Evolutionary conservation across 2,888 invertebrate genomes (phyloP).

Genomic region (Timema podura): DNA sequence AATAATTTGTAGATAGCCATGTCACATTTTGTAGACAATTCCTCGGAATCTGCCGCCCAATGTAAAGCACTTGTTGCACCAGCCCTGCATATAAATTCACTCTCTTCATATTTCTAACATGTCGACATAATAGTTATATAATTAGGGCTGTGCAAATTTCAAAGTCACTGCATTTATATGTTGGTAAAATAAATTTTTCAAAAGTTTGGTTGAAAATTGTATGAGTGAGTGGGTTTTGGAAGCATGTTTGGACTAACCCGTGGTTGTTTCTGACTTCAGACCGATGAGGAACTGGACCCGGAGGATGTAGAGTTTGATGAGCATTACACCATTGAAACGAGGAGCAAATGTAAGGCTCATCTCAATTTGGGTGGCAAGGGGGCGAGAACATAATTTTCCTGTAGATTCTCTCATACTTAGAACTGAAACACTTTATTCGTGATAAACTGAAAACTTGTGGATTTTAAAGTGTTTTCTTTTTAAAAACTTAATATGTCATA

Average conservation of each 20-base stretch:
- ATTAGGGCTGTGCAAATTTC: too few species aligned
- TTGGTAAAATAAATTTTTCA: constrained; percentile 21
- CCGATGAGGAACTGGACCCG: constrained; percentile 83
- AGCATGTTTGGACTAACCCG: constrained; percentile 25
- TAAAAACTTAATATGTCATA: too few species aligned
- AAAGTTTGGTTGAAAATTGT: neutral
- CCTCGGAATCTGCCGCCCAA: too few species aligned
- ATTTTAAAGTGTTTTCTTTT: too few species aligned
- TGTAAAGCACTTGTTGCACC: too few species aligned
- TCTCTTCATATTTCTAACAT: too few species aligned
- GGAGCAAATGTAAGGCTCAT: constrained; percentile 79
- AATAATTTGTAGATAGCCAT: too few species aligned
- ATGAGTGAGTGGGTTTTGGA: neutral
- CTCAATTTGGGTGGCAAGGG: constrained; percentile 21
- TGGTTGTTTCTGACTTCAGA: constrained; percentile 47
- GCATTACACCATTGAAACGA: constrained; percentile 81
- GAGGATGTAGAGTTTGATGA: constrained; percentile 86
- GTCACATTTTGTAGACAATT: too few species aligned
- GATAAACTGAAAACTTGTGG: too few species aligned
- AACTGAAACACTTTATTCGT: neutral
- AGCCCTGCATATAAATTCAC: too few species aligned
- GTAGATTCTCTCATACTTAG: neutral
- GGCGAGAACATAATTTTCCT: neutral
- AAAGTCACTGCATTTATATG: constrained; percentile 1
- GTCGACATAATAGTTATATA: too few species aligned